Conservation (phyloP, 2,888 invertebrate genomes). For the Arenicola marina region DNA sequence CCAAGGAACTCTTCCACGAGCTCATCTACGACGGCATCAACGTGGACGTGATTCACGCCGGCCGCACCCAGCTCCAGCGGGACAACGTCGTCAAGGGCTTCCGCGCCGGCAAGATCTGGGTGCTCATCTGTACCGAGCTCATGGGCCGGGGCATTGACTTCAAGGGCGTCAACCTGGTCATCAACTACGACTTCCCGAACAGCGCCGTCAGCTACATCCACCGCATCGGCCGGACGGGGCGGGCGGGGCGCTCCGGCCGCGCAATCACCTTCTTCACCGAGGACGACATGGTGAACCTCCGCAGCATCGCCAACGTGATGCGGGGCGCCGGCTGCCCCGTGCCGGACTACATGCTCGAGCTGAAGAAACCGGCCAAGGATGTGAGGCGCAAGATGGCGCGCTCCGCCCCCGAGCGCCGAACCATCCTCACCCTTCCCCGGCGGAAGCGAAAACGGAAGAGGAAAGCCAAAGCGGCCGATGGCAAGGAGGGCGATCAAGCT, state of each 20-base stretch:
- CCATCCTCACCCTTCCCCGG: neutral
- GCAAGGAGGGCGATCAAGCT: too few relatives aligned
- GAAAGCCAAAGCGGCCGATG: too few relatives aligned
- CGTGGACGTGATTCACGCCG: constrained; percentile 91
- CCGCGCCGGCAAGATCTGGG: constrained; percentile 90
- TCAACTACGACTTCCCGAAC: constrained; percentile 95
- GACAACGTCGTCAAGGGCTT: constrained; percentile 90
- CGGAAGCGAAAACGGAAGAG: too few relatives aligned
- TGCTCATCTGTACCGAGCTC: constrained; percentile 94
- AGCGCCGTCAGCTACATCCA: constrained; percentile 59
- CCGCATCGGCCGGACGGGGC: constrained; percentile 77
- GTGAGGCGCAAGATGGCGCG: neutral
- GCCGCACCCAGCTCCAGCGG: constrained; percentile 82
- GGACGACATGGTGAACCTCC: constrained; percentile 80
- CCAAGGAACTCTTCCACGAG: constrained; percentile 81
- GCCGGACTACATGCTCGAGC: constrained; percentile 83
- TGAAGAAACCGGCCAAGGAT: constrained; percentile 49
- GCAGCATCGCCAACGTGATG: constrained; percentile 87
- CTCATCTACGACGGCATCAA: constrained; percentile 89
- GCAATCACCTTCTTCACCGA: constrained; percentile 95
- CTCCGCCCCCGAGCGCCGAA: neutral
- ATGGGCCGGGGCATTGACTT: constrained; percentile 97
- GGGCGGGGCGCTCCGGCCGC: constrained; percentile 85
- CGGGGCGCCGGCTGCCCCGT: constrained; percentile 89
- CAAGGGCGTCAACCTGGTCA: constrained; percentile 91